These are phyloP conservation scores for Ornithorhynchus anatinus DNA, from an alignment of 2,113 vertebrate genomes.

Conservation along the genomic window DNA sequence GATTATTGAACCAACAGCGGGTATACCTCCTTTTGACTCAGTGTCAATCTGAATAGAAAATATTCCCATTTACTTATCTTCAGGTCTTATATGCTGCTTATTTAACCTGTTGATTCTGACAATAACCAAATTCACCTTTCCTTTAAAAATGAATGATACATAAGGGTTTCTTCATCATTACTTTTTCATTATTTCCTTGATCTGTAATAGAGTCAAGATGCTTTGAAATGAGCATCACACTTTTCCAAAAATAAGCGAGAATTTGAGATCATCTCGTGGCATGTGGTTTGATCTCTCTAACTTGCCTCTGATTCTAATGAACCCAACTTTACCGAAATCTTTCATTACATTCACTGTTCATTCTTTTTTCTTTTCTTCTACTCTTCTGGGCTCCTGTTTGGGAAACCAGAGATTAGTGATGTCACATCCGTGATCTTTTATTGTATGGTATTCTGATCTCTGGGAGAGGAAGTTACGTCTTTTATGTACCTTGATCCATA, in stretches of 20 bases:
- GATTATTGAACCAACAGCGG: background rate
- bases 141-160: fast-evolving
- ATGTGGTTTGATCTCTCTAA: too few species aligned
- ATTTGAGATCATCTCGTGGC: too few species aligned
- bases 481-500: background rate
- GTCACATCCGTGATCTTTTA: background rate
- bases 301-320: too few species aligned
- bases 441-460: background rate
- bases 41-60: too few species aligned
- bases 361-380: background rate
- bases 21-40: background rate
- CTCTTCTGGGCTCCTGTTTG: background rate
- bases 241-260: background rate
- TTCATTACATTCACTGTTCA: too few species aligned
- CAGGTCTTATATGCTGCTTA: background rate
- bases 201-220: background rate
- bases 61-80: background rate
- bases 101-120: background rate
- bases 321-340: too few species aligned
- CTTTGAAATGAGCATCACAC: background rate
- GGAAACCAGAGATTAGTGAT: background rate
- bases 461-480: background rate
- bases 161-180: fast-evolving
- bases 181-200: background rate
- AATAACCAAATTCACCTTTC: fast-evolving